Percentiles rank a stretch among this genome's conserved stretches.
phyloP scores from a whole-genome alignment of 2,113 vertebrate species.

The Malurus cyaneus region DNA sequence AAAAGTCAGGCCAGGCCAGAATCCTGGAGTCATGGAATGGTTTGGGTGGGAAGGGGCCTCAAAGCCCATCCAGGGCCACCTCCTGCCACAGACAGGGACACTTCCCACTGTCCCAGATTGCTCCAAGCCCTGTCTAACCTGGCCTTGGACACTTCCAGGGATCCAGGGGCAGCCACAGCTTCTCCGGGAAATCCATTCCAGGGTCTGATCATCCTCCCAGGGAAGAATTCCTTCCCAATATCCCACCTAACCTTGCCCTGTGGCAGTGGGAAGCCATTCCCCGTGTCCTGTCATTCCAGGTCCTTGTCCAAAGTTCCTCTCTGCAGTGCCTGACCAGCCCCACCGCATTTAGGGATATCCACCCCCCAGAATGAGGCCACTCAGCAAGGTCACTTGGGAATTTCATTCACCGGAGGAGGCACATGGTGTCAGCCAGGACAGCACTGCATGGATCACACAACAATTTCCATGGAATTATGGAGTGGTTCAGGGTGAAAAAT shows the following conservation, averaged over 20 bases:
- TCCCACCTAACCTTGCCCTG: not conserved
- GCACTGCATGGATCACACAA: not conserved
- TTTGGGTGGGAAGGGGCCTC: not conserved
- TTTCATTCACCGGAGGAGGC: not conserved
- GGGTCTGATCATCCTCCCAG: not conserved
- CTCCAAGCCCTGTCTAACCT: not conserved
- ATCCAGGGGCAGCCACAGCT: not conserved
- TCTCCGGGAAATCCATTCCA: not conserved
- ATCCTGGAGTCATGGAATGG: not conserved
- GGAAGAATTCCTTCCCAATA: not conserved
- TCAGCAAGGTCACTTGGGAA: not conserved
- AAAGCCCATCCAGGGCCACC: fast-evolving
- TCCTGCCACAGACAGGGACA: not conserved
- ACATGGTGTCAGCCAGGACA: not conserved
- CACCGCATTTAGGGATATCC: not conserved
- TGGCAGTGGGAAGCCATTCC: not conserved
- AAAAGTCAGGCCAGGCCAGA: not conserved
- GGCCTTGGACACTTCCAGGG: not conserved
- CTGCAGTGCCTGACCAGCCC: not conserved
- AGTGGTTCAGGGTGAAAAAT: not conserved
- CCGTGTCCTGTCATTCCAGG: not conserved
- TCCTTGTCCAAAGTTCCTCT: not conserved
- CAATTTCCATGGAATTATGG: not conserved
- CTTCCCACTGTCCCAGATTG: fast-evolving
- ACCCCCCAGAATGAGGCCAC: not conserved